A percentile compares a stretch with the other conserved stretches of the same genome.
phyloP scores from a whole-genome alignment of 2,797 vertebrate genomes.

The Sarcoramphus papa region DNA sequence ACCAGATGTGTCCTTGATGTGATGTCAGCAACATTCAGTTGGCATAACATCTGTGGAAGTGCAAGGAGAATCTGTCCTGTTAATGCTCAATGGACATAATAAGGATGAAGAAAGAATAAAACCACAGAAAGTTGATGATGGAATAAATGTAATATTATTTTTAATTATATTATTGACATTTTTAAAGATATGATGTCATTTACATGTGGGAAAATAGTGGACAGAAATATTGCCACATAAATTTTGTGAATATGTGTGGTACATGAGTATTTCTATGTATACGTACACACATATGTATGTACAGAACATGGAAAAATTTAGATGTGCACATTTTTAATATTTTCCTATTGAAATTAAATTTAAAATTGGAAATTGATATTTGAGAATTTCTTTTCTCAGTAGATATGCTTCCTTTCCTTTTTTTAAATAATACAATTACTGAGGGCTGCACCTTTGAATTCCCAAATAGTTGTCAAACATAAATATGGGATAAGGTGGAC shows the following conservation, averaged over 20 bases:
- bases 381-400: constrained; percentile 74
- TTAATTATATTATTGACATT: constrained; percentile 73
- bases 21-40: constrained; percentile 7
- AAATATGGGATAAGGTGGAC: constrained; percentile 68
- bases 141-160: constrained; percentile 77
- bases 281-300: constrained; percentile 77
- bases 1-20: constrained; percentile 39
- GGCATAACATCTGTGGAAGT: constrained; percentile 40
- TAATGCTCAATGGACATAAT: background rate
- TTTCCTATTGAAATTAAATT: constrained; percentile 80
- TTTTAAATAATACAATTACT: constrained; percentile 59
- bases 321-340: constrained; percentile 79
- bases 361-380: constrained; percentile 76
- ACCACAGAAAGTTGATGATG: constrained; percentile 57
- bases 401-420: constrained; percentile 55
- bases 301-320: constrained; percentile 76
- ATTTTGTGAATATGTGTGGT: constrained; percentile 74
- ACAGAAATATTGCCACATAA: constrained; percentile 74
- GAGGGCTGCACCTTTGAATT: constrained; percentile 76
- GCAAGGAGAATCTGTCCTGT: constrained; percentile 6
- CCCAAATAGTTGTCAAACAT: constrained; percentile 67
- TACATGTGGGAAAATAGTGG: constrained; percentile 71
- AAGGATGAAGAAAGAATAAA: constrained; percentile 23
- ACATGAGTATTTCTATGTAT: constrained; percentile 75
- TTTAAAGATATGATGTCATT: constrained; percentile 73